phyloP scores from a whole-genome alignment of 1,140 invertebrate species.

The Camponotus pennsylvanicus region DNA sequence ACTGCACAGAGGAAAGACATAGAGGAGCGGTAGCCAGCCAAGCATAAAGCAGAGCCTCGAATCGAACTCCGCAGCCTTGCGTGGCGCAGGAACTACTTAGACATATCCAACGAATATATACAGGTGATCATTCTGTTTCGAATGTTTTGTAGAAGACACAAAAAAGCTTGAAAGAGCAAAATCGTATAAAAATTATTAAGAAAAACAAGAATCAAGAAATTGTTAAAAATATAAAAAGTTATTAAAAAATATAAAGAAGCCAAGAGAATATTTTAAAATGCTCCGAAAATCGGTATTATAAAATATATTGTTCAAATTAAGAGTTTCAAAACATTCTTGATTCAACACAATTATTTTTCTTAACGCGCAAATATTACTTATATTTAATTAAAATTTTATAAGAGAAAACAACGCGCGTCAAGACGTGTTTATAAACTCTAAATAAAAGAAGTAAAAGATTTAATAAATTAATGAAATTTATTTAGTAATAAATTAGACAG shows the following conservation, averaged over 20 bases:
- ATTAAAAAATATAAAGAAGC: neutral
- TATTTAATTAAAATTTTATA: neutral
- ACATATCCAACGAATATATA: constrained; percentile 44
- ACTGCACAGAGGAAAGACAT: constrained; percentile 73
- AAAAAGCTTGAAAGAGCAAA: neutral
- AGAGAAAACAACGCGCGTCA: neutral
- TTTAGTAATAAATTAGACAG: neutral
- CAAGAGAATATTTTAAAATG: neutral
- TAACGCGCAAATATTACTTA: neutral
- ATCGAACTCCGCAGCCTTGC: constrained; percentile 81
- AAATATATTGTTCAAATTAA: neutral
- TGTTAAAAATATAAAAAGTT: neutral
- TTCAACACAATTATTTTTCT: neutral
- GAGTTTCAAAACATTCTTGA: neutral
- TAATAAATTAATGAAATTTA: neutral
- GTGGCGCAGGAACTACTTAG: constrained; percentile 72
- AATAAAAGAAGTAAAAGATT: neutral
- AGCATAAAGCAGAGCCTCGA: constrained; percentile 82
- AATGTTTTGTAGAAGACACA: neutral
- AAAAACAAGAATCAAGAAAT: neutral
- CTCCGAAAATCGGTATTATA: neutral
- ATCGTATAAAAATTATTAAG: neutral
- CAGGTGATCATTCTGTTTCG: constrained; percentile 10
- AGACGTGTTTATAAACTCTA: neutral
- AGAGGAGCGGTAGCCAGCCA: constrained; percentile 81